A percentile compares a stretch with the other conserved stretches of the same genome.
phyloP scores from a whole-genome alignment of 2,113 vertebrate genomes.

The Steatornis caripensis region DNA sequence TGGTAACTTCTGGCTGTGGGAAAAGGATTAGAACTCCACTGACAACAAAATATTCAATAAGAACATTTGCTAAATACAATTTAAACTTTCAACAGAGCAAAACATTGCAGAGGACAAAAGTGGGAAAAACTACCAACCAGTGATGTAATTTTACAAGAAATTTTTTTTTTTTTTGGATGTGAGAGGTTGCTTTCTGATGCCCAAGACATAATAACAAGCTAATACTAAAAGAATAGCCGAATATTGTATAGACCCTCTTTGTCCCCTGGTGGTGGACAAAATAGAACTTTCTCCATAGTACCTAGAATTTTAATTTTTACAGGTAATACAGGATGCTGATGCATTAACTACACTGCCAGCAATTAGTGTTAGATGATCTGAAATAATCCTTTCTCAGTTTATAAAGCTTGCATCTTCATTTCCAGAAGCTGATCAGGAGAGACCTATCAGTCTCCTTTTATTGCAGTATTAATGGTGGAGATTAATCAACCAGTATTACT shows the following conservation, averaged over 20 bases:
- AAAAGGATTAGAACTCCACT: background rate
- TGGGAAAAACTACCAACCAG: background rate
- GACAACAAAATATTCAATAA: background rate
- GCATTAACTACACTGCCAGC: background rate
- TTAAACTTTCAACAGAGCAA: background rate
- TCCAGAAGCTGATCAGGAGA: background rate
- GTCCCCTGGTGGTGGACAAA: background rate
- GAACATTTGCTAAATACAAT: background rate
- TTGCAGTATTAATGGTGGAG: background rate
- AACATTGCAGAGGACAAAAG: background rate
- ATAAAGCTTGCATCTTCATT: background rate
- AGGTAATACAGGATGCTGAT: background rate
- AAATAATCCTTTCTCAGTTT: background rate
- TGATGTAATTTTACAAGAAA: background rate
- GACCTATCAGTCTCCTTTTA: background rate
- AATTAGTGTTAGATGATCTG: background rate
- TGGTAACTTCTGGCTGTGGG: background rate
- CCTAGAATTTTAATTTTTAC: background rate
- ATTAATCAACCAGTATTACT: background rate
- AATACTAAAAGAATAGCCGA: background rate
- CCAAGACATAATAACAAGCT: background rate
- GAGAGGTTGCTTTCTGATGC: background rate
- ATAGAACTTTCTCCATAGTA: background rate
- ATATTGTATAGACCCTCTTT: background rate
- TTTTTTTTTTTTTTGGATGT: background rate